Percentiles rank a stretch among this genome's conserved stretches.
phyloP scores from a whole-genome alignment of 2,113 vertebrate species.

The Apodemus sylvaticus region DNA sequence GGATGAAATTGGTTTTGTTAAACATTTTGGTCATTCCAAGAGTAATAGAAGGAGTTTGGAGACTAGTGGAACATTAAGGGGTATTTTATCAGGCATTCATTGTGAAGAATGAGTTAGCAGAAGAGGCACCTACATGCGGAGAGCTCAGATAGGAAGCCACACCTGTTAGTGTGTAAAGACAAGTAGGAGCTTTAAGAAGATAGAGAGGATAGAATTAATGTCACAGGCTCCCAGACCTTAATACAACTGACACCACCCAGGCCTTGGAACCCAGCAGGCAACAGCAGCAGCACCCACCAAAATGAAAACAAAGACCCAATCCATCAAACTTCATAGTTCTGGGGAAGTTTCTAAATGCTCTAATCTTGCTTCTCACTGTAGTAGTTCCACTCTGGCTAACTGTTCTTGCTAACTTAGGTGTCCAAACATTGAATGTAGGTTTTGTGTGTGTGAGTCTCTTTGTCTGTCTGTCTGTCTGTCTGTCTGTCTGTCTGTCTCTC shows the following conservation, averaged over 20 bases:
- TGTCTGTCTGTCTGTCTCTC: no score
- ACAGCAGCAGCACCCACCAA: no score
- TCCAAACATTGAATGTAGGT: rapidly evolving
- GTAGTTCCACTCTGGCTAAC: neutral
- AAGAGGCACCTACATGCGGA: neutral
- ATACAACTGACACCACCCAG: neutral
- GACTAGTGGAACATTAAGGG: neutral
- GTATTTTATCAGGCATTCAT: neutral
- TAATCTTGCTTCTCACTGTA: neutral
- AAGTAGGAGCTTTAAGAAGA: neutral
- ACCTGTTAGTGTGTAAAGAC: neutral
- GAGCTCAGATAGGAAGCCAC: neutral
- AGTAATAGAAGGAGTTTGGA: neutral
- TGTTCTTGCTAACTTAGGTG: neutral
- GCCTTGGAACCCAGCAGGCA: neutral
- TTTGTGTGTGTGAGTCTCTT: no score
- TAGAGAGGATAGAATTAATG: neutral
- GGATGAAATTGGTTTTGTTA: neutral
- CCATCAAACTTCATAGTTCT: neutral
- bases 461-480: no score
- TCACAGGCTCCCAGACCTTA: neutral
- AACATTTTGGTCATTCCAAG: neutral
- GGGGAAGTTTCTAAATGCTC: neutral
- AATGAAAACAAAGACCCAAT: neutral
- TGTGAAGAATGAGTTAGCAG: neutral